Conservation (phyloP, 2,888 invertebrate genomes). For the Choreutis nemorana region DNA sequence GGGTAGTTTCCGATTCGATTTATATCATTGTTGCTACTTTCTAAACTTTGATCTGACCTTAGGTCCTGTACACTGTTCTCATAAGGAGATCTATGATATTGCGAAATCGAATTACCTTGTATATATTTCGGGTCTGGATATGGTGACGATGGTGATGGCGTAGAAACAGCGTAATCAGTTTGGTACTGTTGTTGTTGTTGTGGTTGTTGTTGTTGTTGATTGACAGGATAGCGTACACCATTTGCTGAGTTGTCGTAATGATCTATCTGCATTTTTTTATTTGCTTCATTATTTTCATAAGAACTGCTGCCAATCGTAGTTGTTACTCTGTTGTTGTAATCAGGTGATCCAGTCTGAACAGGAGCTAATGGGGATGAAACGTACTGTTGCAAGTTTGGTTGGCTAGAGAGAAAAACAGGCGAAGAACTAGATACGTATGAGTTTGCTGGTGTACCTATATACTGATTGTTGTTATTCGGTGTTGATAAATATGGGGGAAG, state of each 20-base stretch:
- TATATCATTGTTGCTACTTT: constrained; percentile 34
- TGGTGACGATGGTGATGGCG: constrained; percentile 29
- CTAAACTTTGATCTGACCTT: constrained; percentile 22
- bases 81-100: constrained; percentile 33
- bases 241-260: constrained; percentile 52
- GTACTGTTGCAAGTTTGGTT: constrained; percentile 39
- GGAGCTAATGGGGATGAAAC: constrained; percentile 45
- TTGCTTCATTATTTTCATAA: constrained; percentile 31
- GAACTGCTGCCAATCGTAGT: constrained; percentile 31
- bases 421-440: constrained; percentile 48
- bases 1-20: constrained; percentile 38
- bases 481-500: constrained; percentile 42
- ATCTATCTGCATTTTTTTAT: constrained; percentile 45
- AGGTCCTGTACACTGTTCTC: constrained; percentile 29
- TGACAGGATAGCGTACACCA: constrained; percentile 36
- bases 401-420: constrained; percentile 47
- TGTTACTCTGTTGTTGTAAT: constrained; percentile 34
- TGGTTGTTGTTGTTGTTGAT: too few relatives aligned
- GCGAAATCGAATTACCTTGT: constrained; percentile 31
- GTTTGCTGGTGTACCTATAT: constrained; percentile 36
- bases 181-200: constrained; percentile 42
- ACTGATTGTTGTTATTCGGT: constrained; percentile 36
- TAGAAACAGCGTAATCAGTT: constrained; percentile 39
- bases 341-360: constrained; percentile 37
- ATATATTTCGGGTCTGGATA: constrained; percentile 41